A percentile compares a stretch with the other conserved stretches of the same genome.
Conservation (phyloP, 2,113 vertebrate genomes). For the Erythrocercus mccallii region DNA sequence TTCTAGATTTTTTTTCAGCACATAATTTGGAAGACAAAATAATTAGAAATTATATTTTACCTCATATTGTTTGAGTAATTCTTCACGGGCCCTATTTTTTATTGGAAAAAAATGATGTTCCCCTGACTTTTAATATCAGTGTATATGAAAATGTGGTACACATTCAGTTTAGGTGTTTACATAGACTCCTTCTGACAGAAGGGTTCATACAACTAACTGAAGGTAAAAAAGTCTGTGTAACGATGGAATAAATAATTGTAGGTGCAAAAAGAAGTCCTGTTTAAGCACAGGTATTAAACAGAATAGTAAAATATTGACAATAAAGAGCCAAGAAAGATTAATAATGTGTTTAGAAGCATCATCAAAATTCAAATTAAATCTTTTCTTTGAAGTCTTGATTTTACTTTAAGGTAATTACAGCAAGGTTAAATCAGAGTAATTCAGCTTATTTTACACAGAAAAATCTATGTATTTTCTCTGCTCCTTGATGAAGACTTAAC, state of each 20-base stretch:
- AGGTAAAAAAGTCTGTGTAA: neutral
- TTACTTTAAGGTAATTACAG: neutral
- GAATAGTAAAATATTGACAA: neutral
- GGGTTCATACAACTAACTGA: neutral
- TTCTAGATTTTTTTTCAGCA: neutral
- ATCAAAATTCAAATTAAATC: neutral
- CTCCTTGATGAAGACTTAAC: neutral
- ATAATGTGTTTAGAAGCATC: neutral
- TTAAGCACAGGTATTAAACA: neutral
- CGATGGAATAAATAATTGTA: neutral
- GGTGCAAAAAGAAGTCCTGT: neutral
- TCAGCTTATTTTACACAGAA: neutral
- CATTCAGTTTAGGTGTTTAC: neutral
- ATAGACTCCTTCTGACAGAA: neutral
- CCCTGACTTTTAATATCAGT: neutral
- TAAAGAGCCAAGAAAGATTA: neutral
- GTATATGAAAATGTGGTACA: neutral
- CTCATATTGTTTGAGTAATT: neutral
- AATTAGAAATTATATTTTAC: neutral
- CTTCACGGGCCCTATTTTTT: neutral
- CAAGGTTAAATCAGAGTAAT: neutral
- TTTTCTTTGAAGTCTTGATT: slow-evolving; percentile 1
- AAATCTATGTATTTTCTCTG: neutral
- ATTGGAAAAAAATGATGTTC: neutral
- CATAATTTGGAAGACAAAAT: neutral